Evolutionary conservation across 2,888 invertebrate genomes (phyloP).

Genomic region (Andrena bucephala): DNA sequence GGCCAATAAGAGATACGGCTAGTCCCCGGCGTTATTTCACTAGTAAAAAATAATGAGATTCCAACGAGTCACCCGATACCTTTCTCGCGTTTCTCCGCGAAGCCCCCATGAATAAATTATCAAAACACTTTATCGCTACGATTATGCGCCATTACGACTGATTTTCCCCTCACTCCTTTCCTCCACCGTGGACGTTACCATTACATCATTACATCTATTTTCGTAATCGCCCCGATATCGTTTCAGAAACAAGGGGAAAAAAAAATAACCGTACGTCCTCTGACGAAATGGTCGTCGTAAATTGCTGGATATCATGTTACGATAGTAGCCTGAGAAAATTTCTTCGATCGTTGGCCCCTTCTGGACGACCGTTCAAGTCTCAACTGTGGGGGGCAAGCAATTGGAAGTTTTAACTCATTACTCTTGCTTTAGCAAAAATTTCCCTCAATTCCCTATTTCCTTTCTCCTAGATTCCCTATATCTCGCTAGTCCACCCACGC

Average conservation of each 20-base stretch:
- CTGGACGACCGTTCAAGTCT: background rate
- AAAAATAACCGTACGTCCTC: background rate
- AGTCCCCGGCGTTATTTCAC: slow-evolving; percentile 54
- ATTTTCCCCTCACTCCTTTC: slow-evolving; percentile 18
- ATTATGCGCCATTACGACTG: slow-evolving; percentile 57
- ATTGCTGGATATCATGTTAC: slow-evolving; percentile 14
- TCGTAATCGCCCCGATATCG: slow-evolving; percentile 9
- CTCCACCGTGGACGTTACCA: background rate
- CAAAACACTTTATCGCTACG: slow-evolving; percentile 58
- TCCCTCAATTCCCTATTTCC: background rate
- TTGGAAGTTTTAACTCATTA: too few relatives aligned
- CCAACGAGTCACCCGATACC: slow-evolving; percentile 60
- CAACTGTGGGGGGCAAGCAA: background rate
- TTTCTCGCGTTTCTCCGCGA: slow-evolving; percentile 47
- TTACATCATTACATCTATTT: background rate
- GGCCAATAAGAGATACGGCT: slow-evolving; percentile 53
- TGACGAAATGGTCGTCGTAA: background rate
- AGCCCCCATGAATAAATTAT: slow-evolving; percentile 56
- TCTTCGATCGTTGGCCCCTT: background rate
- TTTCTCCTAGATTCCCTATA: background rate
- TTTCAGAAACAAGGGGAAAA: background rate
- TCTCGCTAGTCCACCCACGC: slow-evolving; percentile 24
- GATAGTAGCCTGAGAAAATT: background rate
- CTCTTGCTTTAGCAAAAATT: background rate
- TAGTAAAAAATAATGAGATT: slow-evolving; percentile 61